Percentiles rank a stretch among this genome's conserved stretches.
Conservation (phyloP, 2,113 vertebrate genomes). For the Oxyruncus cristatus region DNA sequence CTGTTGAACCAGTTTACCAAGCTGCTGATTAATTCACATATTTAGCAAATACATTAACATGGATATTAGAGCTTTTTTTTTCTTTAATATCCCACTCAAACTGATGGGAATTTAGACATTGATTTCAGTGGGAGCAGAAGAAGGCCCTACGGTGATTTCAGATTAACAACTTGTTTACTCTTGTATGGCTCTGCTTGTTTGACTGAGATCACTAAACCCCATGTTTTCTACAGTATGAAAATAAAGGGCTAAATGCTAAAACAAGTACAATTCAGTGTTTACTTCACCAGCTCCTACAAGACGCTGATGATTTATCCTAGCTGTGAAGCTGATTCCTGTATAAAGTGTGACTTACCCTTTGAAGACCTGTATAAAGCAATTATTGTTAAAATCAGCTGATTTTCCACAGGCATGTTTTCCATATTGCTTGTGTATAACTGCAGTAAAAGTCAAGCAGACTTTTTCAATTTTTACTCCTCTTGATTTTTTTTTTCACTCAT, state of each 20-base stretch:
- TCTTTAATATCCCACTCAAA: slow-evolving; percentile 41
- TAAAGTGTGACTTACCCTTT: background rate
- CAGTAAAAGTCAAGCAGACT: background rate
- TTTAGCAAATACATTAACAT: slow-evolving; percentile 62
- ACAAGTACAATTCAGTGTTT: background rate
- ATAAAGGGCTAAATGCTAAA: slow-evolving; percentile 7
- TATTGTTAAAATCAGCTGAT: background rate
- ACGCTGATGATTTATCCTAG: background rate
- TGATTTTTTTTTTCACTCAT: background rate
- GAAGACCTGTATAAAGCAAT: background rate
- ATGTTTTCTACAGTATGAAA: background rate
- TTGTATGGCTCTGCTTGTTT: background rate
- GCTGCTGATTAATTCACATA: slow-evolving; percentile 50
- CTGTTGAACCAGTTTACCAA: slow-evolving; percentile 59
- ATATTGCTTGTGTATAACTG: background rate
- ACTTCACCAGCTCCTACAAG: background rate
- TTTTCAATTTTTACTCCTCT: background rate
- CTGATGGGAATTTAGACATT: slow-evolving; percentile 37
- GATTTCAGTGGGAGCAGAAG: slow-evolving; percentile 42
- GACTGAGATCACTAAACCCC: background rate
- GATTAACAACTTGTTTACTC: slow-evolving; percentile 46
- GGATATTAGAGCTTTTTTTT: slow-evolving; percentile 43
- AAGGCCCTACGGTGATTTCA: slow-evolving; percentile 22
- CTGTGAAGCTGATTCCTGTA: background rate
- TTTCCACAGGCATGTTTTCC: background rate